phyloP scores from a whole-genome alignment of 2,888 invertebrate genomes.

The Apantesis nais region DNA sequence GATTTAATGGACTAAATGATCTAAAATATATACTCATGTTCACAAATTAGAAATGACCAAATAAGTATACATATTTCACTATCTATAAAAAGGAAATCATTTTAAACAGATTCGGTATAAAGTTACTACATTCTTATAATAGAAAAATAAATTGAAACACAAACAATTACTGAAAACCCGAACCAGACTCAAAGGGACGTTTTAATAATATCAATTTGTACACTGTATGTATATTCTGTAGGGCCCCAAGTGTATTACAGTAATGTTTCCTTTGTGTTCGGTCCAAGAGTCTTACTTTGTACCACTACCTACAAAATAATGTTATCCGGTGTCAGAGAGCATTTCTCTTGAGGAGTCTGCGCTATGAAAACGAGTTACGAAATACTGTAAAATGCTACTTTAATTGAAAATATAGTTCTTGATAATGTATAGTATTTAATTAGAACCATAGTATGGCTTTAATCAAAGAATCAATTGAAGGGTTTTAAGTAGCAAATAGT shows the following conservation, averaged over 20 bases:
- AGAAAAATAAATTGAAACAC: conserved; percentile 7
- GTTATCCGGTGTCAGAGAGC: conserved; percentile 51
- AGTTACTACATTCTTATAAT: neutral
- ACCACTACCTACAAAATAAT: conserved; percentile 56
- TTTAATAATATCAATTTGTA: conserved; percentile 46
- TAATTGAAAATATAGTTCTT: conserved; percentile 1
- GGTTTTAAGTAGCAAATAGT: too few species aligned
- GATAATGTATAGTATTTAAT: too few species aligned
- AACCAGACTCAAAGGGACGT: conserved; percentile 28
- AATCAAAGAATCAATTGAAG: too few species aligned
- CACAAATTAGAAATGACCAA: too few species aligned
- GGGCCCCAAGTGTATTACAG: conserved; percentile 33
- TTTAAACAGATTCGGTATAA: neutral
- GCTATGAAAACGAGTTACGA: conserved; percentile 11
- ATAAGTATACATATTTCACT: too few species aligned
- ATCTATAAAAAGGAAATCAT: neutral
- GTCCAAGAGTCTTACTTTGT: conserved; percentile 51
- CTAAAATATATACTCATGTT: too few species aligned
- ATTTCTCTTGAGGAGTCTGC: conserved; percentile 32
- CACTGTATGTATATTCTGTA: conserved; percentile 13
- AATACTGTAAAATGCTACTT: conserved; percentile 11
- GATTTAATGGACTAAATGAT: too few species aligned
- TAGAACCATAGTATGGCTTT: too few species aligned
- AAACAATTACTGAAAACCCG: conserved; percentile 19
- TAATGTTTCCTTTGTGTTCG: conserved; percentile 47